These are phyloP conservation scores for Macrocentrus cingulum DNA, from an alignment of 1,140 invertebrate genomes.

Conservation along the genomic window DNA sequence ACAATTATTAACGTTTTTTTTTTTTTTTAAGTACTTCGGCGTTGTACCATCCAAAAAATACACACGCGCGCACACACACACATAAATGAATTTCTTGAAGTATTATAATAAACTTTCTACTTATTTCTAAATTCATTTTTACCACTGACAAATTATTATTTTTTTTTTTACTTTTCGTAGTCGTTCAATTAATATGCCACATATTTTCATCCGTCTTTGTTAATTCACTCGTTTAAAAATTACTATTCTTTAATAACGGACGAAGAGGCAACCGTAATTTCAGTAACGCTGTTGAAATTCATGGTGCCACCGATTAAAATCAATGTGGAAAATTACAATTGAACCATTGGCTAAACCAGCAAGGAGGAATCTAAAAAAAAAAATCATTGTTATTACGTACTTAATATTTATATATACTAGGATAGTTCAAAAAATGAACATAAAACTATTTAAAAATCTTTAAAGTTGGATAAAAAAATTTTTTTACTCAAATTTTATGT, in stretches of 20 bases:
- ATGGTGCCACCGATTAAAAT: constrained; percentile 99
- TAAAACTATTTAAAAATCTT: no score
- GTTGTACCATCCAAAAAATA: constrained; percentile 10
- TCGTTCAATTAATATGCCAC: constrained; percentile 1
- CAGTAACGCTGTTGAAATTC: constrained; percentile 94
- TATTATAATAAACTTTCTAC: constrained; percentile 19
- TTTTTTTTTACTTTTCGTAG: neutral
- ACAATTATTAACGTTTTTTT: constrained; percentile 1
- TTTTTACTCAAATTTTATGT: no score
- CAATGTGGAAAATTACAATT: constrained; percentile 97
- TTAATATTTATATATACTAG: no score
- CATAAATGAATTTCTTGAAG: constrained; percentile 1
- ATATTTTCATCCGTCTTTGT: constrained; percentile 8
- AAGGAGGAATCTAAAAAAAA: constrained; percentile 82
- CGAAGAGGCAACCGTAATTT: constrained; percentile 48
- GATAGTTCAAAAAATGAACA: no score
- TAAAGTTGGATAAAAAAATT: no score
- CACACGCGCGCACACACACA: neutral
- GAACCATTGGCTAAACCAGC: constrained; percentile 96
- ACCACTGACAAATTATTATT: neutral
- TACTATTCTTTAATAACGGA: constrained; percentile 32
- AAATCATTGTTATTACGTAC: no score
- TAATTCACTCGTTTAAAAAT: neutral
- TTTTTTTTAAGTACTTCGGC: constrained; percentile 15
- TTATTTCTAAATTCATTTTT: constrained; percentile 15